A percentile compares a stretch with the other conserved stretches of the same genome.
Conservation (phyloP, 2,888 invertebrate genomes). For the Sipha maydis region DNA sequence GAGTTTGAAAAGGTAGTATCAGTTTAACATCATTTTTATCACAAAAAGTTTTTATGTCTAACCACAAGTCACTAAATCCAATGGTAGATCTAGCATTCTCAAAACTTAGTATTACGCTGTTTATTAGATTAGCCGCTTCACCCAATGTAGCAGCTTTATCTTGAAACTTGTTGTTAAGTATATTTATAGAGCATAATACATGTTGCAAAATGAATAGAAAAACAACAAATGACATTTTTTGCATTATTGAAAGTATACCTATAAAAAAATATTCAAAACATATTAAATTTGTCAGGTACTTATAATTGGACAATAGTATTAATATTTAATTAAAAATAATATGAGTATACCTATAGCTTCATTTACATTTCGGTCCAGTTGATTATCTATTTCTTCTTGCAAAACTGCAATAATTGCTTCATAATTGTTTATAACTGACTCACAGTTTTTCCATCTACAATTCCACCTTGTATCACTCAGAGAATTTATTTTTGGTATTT, state of each 20-base stretch:
- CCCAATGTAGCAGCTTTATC: background rate
- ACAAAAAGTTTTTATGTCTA: background rate
- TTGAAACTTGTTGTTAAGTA: background rate
- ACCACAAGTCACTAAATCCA: background rate
- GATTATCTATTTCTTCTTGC: slow-evolving; percentile 2
- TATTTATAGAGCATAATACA: background rate
- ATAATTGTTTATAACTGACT: no score
- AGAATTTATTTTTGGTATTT: background rate
- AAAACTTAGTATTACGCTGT: background rate
- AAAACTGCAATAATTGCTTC: slow-evolving; percentile 12
- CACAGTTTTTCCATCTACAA: no score
- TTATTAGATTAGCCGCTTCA: background rate
- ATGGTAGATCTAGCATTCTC: background rate
- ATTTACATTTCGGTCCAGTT: background rate
- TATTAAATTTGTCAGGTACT: no score
- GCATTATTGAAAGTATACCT: background rate
- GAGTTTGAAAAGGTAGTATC: background rate
- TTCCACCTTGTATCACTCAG: no score
- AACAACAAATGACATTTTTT: background rate
- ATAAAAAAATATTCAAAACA: background rate
- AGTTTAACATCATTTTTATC: background rate
- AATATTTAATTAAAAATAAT: background rate
- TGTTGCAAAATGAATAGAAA: background rate
- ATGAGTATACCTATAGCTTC: background rate
- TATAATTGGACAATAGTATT: background rate